Evolutionary conservation across 30 jellyfish, hydroid and myxozoan species (phyloP), one percentile per base, ranked within the genome.

Genomic region (Turritopsis rubra): DNA sequence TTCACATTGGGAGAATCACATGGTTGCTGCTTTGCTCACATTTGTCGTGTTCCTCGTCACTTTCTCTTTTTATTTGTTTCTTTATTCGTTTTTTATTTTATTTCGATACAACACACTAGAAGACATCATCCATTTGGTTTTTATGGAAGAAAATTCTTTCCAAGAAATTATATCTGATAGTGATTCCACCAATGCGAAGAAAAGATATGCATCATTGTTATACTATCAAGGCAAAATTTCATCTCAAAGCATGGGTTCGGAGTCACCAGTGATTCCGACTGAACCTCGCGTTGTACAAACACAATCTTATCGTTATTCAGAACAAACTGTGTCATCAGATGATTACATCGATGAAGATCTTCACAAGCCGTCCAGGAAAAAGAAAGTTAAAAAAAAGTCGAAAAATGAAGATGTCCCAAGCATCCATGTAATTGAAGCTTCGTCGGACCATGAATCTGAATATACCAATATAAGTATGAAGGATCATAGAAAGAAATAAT

Each of bases 161-260:
- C 24, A 16, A 1, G 66, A n/a, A 28, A 30, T 30, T 60, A 18
- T 24, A 26, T 18, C n/a, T 18, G 85, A 26, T 26, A 60, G 71
- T n/a, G 72, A 68, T 1, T 68, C 28, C 30, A 27, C n/a, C 30
- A 27, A 68, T 1, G 8, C 30, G 17, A 68, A 52, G 53, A 77
- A 77, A 8, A 60, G 53, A 17, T 20, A 1, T 17, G 27, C 25
- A 29, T 53, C 85, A 77, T 22, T 77, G 75, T 29, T 52, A 29
- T 77, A 77, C 53, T 77, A 29, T 30, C 75, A 77, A 13, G 72
- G 29, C 25, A 77, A 77, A 77, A 29, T 52, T 19, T 53, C 70
- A 30, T 8, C 70, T 24, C 73, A 77, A 3, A 27, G 30, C 28
- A 16, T n/a, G 8, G 19, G 19, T 23, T 27, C 28, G 19, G 28